These are phyloP conservation scores for Leptinotarsa rubiginosa DNA, from an alignment of 2,888 invertebrate genomes.

Conservation along the genomic window DNA sequence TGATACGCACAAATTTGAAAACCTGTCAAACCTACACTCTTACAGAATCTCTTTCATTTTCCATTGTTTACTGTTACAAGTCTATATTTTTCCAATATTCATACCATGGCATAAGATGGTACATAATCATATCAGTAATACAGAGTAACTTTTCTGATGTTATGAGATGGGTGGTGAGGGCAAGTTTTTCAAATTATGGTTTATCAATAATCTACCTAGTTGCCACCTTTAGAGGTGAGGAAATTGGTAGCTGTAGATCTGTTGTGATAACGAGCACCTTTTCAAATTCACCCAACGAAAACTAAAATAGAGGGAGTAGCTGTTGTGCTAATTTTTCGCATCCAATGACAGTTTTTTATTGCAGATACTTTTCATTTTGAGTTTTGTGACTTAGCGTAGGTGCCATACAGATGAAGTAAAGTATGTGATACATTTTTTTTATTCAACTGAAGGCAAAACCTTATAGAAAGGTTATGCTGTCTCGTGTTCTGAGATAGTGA, in stretches of 20 bases:
- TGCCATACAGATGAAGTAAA: background rate
- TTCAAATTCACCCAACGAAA: background rate
- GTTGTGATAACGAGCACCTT: background rate
- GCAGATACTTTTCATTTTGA: background rate
- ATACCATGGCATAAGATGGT: background rate
- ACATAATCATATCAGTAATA: conserved; percentile 9
- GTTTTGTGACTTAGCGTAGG: background rate
- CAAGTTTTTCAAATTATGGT: background rate
- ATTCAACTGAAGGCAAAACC: background rate
- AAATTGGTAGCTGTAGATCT: background rate
- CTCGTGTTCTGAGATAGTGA: background rate
- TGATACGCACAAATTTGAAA: too few relatives aligned
- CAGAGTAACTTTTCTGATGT: conserved; percentile 4
- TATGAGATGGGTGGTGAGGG: background rate
- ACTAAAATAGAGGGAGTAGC: background rate
- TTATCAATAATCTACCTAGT: background rate
- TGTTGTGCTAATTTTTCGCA: background rate
- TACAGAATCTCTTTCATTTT: background rate
- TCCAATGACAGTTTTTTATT: background rate
- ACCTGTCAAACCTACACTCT: too few relatives aligned
- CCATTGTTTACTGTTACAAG: too few relatives aligned
- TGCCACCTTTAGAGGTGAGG: background rate
- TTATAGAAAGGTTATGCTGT: background rate
- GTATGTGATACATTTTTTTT: background rate
- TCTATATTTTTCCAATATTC: background rate